Evolutionary conservation across 2,888 invertebrate genomes (phyloP).

Genomic region (Ennomos quercinarius): DNA sequence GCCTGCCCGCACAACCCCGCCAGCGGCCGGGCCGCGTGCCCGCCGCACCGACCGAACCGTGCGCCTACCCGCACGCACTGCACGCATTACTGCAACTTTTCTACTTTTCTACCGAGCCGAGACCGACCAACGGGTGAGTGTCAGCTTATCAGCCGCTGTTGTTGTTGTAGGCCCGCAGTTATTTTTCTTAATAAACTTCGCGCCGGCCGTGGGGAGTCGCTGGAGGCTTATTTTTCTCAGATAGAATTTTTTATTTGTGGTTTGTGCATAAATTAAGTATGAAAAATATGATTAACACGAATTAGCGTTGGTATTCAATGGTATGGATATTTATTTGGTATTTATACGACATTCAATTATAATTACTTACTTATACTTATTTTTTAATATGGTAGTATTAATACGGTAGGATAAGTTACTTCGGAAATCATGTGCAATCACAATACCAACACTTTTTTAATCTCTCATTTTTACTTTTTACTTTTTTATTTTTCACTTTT

Average conservation of each 20-base stretch:
- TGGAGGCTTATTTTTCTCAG: slow-evolving; percentile 17
- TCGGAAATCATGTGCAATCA: no score
- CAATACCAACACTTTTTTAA: no score
- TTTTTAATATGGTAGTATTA: not conserved
- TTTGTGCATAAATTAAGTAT: no score
- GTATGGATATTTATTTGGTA: no score
- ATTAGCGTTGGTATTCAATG: no score
- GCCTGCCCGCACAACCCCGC: slow-evolving; percentile 70
- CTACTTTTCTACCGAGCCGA: slow-evolving; percentile 43
- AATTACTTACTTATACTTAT: no score
- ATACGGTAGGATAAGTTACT: no score
- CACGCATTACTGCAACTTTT: slow-evolving; percentile 40
- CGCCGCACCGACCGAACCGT: slow-evolving; percentile 54
- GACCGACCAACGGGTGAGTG: slow-evolving; percentile 46
- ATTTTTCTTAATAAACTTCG: slow-evolving; percentile 23
- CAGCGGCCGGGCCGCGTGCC: slow-evolving; percentile 83
- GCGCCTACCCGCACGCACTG: slow-evolving; percentile 25
- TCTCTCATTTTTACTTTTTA: no score
- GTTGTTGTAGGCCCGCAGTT: slow-evolving; percentile 6
- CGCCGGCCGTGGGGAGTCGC: slow-evolving; percentile 6
- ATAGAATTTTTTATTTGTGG: no score
- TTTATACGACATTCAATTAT: no score
- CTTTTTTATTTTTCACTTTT: no score
- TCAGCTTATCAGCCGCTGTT: not conserved
- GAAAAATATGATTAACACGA: no score